Percentiles rank a stretch among this genome's conserved stretches.
Evolutionary conservation across 2,888 invertebrate genomes (phyloP).

Genomic region (Aspidiotus destructor): DNA sequence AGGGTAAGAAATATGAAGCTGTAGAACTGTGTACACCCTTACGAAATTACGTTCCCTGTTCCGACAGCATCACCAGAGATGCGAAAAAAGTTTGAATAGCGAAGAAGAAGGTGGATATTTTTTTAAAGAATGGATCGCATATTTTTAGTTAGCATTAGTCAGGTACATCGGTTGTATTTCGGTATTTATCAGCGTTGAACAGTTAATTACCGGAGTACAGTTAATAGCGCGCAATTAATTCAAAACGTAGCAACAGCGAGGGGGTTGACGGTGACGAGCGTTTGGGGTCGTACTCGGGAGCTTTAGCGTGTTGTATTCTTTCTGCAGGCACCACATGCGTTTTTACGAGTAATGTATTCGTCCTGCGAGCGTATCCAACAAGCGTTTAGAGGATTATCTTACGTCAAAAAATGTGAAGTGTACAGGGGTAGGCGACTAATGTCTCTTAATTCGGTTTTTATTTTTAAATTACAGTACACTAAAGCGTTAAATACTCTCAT

Average conservation of each 20-base stretch:
- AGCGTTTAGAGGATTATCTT: neutral
- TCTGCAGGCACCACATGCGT: no score
- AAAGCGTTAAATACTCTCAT: neutral
- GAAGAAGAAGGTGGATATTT: no score
- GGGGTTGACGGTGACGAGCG: neutral
- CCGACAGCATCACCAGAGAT: no score
- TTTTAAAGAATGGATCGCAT: no score
- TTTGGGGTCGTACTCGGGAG: no score
- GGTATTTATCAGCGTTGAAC: constrained; percentile 2
- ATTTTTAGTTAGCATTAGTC: no score
- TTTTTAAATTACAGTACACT: neutral
- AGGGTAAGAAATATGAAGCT: constrained; percentile 1
- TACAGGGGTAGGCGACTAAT: neutral
- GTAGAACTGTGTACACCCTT: neutral
- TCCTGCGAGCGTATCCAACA: no score
- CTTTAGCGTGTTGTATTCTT: no score
- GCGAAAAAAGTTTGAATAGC: no score
- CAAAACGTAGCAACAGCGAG: neutral
- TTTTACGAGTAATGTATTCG: no score
- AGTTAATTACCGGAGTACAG: constrained; percentile 1
- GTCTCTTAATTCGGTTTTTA: constrained; percentile 9
- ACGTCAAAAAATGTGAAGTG: neutral
- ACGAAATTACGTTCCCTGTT: no score
- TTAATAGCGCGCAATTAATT: neutral
- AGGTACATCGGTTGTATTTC: neutral